Evolutionary conservation across 2,888 invertebrate genomes (phyloP), one percentile per base, ranked within the genome.

Genomic region (Drosophila basisetae): DNA sequence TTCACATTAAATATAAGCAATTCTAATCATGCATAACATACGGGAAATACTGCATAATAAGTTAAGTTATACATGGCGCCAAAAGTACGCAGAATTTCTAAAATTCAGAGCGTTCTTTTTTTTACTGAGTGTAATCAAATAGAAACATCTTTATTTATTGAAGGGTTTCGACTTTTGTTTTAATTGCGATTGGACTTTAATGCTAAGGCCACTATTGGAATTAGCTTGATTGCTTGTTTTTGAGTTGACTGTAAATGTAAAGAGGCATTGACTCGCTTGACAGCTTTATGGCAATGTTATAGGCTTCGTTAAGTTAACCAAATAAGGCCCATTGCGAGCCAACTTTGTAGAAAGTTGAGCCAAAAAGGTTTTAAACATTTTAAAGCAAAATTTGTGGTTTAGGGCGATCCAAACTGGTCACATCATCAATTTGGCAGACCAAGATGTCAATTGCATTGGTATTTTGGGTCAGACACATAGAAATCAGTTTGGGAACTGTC

Each of bases 401-500:
- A 66, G 52, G 28, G 41, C 22, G 69, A 72, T 62, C 30, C 68
- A 54, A 55, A 6, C 30, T 18, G 37, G 73, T 68, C 72, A 83
- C 65, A 78, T 77, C 82, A 90, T 81, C 75, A 81, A 82, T 90
- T 89, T 84, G 82, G 68, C 71, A 74, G 47, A 39, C 53, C 58
- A 37, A 76, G 47, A 85, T 85, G 90, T 85, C 84, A 88, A 88
- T 76, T 88, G 86, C 86, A 90, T 81, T 80, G 72, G 67, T 65
- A n/a, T 33, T 80, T 78, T 18, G 75, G 83, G 84, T 84, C 68
- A 63, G 18, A 74, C 61, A 60, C 68, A 63, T 68, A 72, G 70
- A 80, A 76, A 85, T 83, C 77, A 72, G 67, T 55, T 47, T 22
- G 50, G 59, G 68, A 79, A 63, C 73, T 80, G 80, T 78, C 77